Base-by-base conservation (phyloP, 1,140 invertebrate genomes). In the Drosophila subobscura region DNA sequence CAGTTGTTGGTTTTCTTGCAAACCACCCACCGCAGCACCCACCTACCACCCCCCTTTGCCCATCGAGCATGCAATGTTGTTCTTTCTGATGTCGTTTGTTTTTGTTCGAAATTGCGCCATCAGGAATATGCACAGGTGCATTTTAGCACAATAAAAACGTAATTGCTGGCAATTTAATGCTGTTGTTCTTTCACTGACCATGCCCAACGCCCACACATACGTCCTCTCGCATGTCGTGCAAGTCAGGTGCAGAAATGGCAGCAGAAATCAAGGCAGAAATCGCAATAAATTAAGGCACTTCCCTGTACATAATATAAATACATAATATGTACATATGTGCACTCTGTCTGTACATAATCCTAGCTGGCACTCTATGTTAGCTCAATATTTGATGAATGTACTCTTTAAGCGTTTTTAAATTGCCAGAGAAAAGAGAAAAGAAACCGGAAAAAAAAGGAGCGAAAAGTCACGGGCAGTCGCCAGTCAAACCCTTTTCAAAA, bases 131-230 rank as follows among this genome's bases (percentile, higher is more conserved):
- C 84, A 89, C 83, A 88, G 83, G 84, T 88, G 83, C 83, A 89
- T 83, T 86, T 88, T 89, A 89, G 83, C 83, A 88, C 84, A 88
- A 88, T 89, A 89, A 88, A 88, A 88, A 88, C 83, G 83, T 88
- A 88, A 88, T 88, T 88, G 83, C 84, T 84, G 64, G 66, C 84
- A 88, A 88, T 88, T 88, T 88, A 89, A 88, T 72, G 77, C 84
- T 76, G 74, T 75, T 86, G 70, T 86, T 81, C 71, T 74, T 77
- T 70, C 55, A 25, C n/a, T 42, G 55, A 40, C 72, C 63, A 45
- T 37, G 29, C 23, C 44, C 52, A 63, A 42, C n/a, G 25, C 14
- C 4, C 60, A 5, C 46, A 22, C 42, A 20, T 20, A 40, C 14
- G 3, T 6, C 52, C n/a, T 3, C 14, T 3, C 14, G 37, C 33